phyloP scores from a whole-genome alignment of 1,140 invertebrate genomes.

The silkworm (Bombyx mori) region DNA sequence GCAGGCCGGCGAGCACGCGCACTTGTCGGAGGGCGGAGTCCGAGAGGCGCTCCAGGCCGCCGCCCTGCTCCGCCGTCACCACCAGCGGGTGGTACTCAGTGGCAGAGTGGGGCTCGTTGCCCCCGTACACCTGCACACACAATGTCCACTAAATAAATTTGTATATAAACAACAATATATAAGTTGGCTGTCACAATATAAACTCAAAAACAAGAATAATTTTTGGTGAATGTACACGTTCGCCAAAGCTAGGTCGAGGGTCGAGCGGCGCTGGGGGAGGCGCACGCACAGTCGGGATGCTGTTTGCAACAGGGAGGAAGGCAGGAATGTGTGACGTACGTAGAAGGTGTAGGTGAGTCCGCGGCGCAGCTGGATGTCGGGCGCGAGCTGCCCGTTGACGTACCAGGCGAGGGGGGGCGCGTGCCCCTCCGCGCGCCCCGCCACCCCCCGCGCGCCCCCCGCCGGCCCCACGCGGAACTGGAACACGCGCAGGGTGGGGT shows the following conservation, averaged over 20 bases:
- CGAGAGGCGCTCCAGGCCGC: conserved; percentile 82
- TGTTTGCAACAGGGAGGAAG: too few relatives aligned
- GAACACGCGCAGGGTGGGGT: conserved; percentile 82
- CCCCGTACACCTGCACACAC: conserved; percentile 77
- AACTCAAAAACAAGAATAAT: too few relatives aligned
- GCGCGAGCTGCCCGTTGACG: conserved; percentile 89
- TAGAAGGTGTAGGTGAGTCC: conserved; percentile 87
- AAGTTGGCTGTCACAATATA: too few relatives aligned
- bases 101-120: conserved; percentile 91
- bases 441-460: conserved; percentile 33
- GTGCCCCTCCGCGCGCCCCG: conserved; percentile 28
- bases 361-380: conserved; percentile 89
- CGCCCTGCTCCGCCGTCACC: conserved; percentile 88
- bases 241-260: too few relatives aligned
- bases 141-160: too few relatives aligned
- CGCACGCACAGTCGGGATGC: too few relatives aligned
- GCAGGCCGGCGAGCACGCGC: conserved; percentile 26
- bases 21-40: conserved; percentile 78
- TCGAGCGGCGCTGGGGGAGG: too few relatives aligned
- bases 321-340: too few relatives aligned
- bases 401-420: conserved; percentile 81
- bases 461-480: conserved; percentile 33
- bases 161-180: too few relatives aligned
- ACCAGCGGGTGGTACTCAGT: conserved; percentile 93
- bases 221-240: too few relatives aligned